Evolutionary conservation across 2,113 vertebrate genomes (phyloP).

Genomic region (Albula glossodonta): DNA sequence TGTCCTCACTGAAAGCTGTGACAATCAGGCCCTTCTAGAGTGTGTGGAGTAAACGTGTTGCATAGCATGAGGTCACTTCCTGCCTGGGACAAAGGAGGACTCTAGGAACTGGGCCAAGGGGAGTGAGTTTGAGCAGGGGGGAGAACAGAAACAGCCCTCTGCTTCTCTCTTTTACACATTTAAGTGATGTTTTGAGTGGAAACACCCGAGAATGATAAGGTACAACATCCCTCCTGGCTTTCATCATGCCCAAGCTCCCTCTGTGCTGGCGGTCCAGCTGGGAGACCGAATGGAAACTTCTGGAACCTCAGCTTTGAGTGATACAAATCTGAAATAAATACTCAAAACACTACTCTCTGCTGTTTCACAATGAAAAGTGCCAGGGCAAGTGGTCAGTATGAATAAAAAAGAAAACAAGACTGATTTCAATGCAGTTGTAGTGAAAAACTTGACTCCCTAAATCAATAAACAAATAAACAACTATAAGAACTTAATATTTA

Average conservation of each 20-base stretch:
- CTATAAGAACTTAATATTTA: no score
- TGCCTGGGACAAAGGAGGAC: constrained; percentile 50
- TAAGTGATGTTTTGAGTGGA: constrained; percentile 58
- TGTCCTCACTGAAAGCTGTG: background rate
- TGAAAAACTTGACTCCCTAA: no score
- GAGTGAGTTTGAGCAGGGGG: constrained; percentile 48
- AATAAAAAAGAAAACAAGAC: background rate
- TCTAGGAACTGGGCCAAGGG: constrained; percentile 50
- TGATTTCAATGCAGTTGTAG: no score
- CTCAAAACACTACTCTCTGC: background rate
- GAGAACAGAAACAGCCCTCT: constrained; percentile 33
- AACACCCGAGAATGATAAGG: constrained; percentile 68
- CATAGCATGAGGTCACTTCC: constrained; percentile 50
- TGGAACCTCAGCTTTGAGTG: constrained; percentile 36
- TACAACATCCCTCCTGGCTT: constrained; percentile 66
- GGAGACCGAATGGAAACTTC: constrained; percentile 39
- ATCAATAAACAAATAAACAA: no score
- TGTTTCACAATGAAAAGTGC: background rate
- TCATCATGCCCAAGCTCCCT: constrained; percentile 54
- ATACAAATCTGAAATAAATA: no score
- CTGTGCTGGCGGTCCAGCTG: background rate
- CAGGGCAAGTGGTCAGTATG: background rate
- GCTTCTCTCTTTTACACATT: constrained; percentile 49
- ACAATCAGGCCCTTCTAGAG: background rate
- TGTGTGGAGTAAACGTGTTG: background rate